phyloP scores from a whole-genome alignment of 1,140 invertebrate genomes.

The Camponotus vicinus region DNA sequence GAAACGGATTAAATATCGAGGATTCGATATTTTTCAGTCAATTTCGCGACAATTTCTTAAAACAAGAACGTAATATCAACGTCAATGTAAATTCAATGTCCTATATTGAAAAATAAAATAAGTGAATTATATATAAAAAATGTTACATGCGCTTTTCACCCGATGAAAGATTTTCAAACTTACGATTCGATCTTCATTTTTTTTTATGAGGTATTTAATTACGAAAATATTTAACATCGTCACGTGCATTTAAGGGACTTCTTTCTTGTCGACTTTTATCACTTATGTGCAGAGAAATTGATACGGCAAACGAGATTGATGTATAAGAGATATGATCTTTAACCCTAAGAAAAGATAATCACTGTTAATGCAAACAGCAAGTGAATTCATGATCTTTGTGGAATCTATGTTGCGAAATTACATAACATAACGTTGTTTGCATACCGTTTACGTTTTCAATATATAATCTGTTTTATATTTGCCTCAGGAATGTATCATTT shows the following conservation, averaged over 20 bases:
- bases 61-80: neutral
- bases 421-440: neutral
- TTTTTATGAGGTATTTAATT: neutral
- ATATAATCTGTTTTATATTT: neutral
- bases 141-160: neutral
- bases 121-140: neutral
- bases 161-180: neutral
- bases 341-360: conserved; percentile 34
- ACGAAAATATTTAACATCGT: neutral
- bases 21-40: neutral
- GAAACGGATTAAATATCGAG: neutral
- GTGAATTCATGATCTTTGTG: conserved; percentile 25
- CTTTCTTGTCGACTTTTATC: neutral
- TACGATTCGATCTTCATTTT: neutral
- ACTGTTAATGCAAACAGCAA: conserved; percentile 26
- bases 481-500: neutral
- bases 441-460: neutral
- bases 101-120: neutral
- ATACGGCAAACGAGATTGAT: neutral
- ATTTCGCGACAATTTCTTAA: neutral
- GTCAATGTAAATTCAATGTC: neutral
- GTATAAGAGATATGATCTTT: conserved; percentile 19
- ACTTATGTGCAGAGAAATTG: neutral
- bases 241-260: neutral
- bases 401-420: conserved; percentile 7